A percentile compares a stretch with the other conserved stretches of the same genome.
Conservation (phyloP, 1,140 invertebrate genomes). For the Brachionus paranguensis region DNA sequence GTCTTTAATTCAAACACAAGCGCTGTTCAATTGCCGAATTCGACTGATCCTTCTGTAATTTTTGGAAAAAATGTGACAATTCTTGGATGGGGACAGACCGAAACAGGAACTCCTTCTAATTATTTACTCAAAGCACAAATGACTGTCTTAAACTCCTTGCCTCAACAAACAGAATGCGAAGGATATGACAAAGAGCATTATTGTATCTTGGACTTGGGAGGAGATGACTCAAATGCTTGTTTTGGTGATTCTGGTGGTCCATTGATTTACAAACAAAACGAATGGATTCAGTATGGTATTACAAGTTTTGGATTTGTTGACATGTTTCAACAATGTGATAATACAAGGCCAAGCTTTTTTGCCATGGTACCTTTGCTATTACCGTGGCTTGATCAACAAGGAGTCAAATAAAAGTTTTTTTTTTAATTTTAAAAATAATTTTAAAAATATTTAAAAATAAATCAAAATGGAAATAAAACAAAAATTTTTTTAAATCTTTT, state of each 20-base stretch:
- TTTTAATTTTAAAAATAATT: neutral
- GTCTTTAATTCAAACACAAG: neutral
- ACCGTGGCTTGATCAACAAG: neutral
- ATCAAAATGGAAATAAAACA: too few species aligned
- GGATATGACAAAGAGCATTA: neutral
- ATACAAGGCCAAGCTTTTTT: neutral
- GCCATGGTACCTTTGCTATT: neutral
- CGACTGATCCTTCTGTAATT: neutral
- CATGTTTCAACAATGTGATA: neutral
- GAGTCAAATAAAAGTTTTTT: neutral
- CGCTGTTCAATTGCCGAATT: neutral
- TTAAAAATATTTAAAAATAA: neutral
- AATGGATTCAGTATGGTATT: neutral
- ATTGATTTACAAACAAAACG: neutral
- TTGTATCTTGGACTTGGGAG: neutral
- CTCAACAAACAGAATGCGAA: neutral
- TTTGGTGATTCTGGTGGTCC: neutral
- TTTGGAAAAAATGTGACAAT: neutral
- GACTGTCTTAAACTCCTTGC: neutral
- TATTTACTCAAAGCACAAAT: neutral
- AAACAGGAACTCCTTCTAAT: neutral
- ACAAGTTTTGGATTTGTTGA: neutral
- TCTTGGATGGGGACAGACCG: neutral
- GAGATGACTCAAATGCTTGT: neutral
- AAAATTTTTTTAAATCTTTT: too few species aligned